These are phyloP conservation scores for Nasonia vitripennis DNA, from an alignment of 1,140 invertebrate genomes.

Conservation along the genomic window DNA sequence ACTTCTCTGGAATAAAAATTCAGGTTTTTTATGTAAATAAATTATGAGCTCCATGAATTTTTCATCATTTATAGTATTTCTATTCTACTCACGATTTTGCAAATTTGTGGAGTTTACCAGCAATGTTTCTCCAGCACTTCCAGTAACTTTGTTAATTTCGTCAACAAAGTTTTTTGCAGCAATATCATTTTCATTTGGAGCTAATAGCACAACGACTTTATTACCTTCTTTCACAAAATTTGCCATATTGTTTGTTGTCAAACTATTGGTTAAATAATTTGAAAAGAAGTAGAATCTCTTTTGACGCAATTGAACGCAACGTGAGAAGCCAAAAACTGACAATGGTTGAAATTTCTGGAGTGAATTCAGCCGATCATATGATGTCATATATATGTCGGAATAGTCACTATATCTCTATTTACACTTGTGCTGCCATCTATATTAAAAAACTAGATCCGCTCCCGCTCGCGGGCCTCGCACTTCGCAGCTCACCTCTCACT, in stretches of 20 bases:
- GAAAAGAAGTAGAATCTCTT: neutral
- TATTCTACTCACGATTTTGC: constrained; percentile 36
- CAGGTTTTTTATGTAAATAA: neutral
- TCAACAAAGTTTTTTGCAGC: constrained; percentile 46
- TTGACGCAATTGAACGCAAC: neutral
- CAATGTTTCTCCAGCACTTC: constrained; percentile 40
- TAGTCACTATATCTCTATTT: neutral
- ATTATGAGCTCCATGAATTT: neutral
- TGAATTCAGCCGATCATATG: neutral
- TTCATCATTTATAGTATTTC: neutral
- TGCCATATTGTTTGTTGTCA: constrained; percentile 24
- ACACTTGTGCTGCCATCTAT: no score
- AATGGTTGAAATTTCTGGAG: neutral
- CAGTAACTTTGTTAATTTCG: constrained; percentile 50
- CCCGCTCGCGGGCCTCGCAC: no score
- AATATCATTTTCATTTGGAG: constrained; percentile 30
- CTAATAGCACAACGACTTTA: constrained; percentile 53
- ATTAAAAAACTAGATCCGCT: no score
- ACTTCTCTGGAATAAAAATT: constrained; percentile 70
- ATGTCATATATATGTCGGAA: neutral
- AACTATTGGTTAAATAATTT: neutral
- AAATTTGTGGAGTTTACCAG: constrained; percentile 42
- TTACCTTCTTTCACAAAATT: constrained; percentile 50
- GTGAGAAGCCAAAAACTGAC: constrained; percentile 11
- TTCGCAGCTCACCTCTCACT: no score